These are phyloP conservation scores for Falco punctatus DNA, from an alignment of 2,113 vertebrate genomes.

Conservation along the genomic window DNA sequence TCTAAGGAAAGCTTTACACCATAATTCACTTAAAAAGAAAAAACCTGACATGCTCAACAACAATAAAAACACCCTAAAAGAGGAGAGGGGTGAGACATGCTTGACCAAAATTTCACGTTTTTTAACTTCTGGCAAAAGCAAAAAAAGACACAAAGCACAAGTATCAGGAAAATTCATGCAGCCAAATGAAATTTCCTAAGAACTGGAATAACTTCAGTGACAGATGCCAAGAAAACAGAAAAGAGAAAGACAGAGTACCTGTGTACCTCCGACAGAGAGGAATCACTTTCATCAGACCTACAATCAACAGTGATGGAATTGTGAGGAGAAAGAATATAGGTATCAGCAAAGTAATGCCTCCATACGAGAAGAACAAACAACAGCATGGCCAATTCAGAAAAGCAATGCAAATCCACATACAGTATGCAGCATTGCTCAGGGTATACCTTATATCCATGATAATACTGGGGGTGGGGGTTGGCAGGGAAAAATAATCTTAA, in stretches of 20 bases:
- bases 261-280: conserved; percentile 84
- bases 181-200: conserved; percentile 52
- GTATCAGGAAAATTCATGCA: conserved; percentile 68
- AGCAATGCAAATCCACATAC: conserved; percentile 35
- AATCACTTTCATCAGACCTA: conserved; percentile 89
- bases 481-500: neutral
- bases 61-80: neutral
- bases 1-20: neutral
- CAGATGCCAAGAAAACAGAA: conserved; percentile 65
- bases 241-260: conserved; percentile 81
- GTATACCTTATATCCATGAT: neutral
- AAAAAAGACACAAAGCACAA: conserved; percentile 14
- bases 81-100: neutral
- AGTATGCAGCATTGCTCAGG: neutral
- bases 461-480: neutral
- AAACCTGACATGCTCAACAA: neutral
- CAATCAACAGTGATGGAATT: conserved; percentile 78
- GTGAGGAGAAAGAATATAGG: conserved; percentile 79
- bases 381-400: conserved; percentile 50
- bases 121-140: conserved; percentile 14
- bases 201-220: conserved; percentile 36
- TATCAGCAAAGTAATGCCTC: conserved; percentile 72
- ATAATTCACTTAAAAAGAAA: neutral
- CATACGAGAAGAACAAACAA: conserved; percentile 55
- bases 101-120: neutral